Percentiles rank a stretch among this genome's conserved stretches.
phyloP scores from a whole-genome alignment of 2,113 vertebrate species.

The Myotis lucifugus region DNA sequence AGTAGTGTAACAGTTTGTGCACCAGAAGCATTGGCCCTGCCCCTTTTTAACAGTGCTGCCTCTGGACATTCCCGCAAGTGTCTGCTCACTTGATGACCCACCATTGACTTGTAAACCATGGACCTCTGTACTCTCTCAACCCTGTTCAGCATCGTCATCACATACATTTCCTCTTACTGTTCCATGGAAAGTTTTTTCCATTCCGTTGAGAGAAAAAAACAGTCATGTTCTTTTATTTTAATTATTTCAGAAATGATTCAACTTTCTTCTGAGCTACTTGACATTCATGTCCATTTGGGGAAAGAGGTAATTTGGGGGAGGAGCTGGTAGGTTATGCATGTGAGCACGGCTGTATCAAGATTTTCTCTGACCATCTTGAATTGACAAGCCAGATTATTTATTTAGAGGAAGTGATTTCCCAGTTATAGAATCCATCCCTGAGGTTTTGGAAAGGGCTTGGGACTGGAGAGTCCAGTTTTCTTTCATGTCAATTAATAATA shows the following conservation, averaged over 20 bases:
- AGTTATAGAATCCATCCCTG: background rate
- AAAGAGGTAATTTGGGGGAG: background rate
- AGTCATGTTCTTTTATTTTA: background rate
- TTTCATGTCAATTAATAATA: background rate
- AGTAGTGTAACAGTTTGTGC: background rate
- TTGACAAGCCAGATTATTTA: background rate
- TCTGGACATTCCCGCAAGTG: background rate
- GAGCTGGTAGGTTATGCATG: background rate
- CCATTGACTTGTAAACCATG: background rate
- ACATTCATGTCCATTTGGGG: background rate
- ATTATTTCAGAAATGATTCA: constrained; percentile 1
- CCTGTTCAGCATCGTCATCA: background rate
- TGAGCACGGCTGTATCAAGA: background rate
- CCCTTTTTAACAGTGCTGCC: background rate
- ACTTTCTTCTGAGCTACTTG: background rate
- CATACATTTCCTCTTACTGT: background rate
- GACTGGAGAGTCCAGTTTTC: constrained; percentile 9
- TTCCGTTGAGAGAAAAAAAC: background rate
- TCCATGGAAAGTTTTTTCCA: background rate
- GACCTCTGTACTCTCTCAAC: background rate
- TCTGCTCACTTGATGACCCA: background rate
- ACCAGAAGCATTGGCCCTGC: background rate
- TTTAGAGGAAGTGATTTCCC: background rate
- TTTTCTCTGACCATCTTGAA: background rate
- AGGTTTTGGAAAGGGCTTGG: background rate